These are phyloP conservation scores for Ceryle rudis DNA, from an alignment of 2,797 vertebrate genomes.

Conservation along the genomic window DNA sequence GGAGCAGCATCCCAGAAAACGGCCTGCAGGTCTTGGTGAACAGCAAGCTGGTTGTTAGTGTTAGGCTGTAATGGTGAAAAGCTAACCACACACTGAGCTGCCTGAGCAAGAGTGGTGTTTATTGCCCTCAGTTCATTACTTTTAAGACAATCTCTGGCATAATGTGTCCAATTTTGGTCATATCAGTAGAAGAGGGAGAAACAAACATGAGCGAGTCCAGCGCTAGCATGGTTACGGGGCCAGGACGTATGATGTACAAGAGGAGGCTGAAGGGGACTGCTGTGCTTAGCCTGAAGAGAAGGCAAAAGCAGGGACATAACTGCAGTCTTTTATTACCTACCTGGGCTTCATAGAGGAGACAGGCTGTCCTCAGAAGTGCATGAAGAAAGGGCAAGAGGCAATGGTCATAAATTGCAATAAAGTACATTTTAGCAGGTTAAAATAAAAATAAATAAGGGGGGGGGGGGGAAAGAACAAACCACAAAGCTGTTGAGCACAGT, in stretches of 20 bases:
- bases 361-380: background rate
- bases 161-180: background rate
- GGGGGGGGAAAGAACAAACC: background rate
- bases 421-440: background rate
- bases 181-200: background rate
- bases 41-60: background rate
- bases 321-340: background rate
- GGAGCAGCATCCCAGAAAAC: background rate
- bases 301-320: background rate
- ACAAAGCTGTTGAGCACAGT: background rate
- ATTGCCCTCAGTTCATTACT: background rate
- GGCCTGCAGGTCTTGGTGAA: rapidly evolving
- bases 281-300: background rate
- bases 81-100: rapidly evolving
- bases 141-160: background rate
- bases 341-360: background rate
- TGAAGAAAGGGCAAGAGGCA: background rate
- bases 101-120: background rate
- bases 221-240: background rate
- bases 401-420: background rate
- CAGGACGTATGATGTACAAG: background rate
- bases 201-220: background rate
- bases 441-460: background rate
- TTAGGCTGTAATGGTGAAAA: background rate
- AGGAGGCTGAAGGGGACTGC: background rate